These are phyloP conservation scores for Aphaenogaster floridana DNA, from an alignment of 1,140 invertebrate genomes.

Conservation along the genomic window DNA sequence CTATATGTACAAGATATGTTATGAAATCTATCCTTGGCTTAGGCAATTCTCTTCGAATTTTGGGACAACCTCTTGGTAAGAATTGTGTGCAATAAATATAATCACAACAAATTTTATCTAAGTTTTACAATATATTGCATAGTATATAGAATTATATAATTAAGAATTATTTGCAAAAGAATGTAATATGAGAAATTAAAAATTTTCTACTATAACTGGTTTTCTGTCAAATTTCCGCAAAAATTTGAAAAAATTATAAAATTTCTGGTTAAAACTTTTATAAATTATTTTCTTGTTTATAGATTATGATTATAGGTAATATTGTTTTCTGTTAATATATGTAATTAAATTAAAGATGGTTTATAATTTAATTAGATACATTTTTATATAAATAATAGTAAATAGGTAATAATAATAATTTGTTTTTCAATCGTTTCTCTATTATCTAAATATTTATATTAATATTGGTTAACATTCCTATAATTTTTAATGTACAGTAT, in stretches of 20 bases:
- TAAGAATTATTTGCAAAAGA: slow-evolving; percentile 1
- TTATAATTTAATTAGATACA: not conserved
- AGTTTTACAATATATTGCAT: not conserved
- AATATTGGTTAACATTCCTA: not conserved
- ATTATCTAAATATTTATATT: not conserved
- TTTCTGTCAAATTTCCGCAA: not conserved
- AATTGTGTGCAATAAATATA: not conserved
- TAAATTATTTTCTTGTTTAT: not conserved
- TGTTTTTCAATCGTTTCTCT: no score
- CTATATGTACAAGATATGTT: not conserved
- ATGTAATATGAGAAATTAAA: slow-evolving; percentile 12
- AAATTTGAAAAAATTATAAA: not conserved
- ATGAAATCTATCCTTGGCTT: not conserved
- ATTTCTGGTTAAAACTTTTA: not conserved
- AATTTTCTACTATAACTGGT: not conserved
- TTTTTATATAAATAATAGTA: not conserved
- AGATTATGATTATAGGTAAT: not conserved
- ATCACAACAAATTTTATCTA: not conserved
- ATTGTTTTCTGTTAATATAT: not conserved
- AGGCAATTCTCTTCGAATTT: not conserved
- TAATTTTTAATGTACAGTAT: not conserved
- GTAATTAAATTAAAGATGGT: not conserved
- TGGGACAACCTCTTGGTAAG: not conserved
- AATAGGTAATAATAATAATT: no score
- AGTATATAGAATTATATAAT: not conserved